phyloP scores from a whole-genome alignment of 1,140 invertebrate species.

The Aphidius gifuensis region DNA sequence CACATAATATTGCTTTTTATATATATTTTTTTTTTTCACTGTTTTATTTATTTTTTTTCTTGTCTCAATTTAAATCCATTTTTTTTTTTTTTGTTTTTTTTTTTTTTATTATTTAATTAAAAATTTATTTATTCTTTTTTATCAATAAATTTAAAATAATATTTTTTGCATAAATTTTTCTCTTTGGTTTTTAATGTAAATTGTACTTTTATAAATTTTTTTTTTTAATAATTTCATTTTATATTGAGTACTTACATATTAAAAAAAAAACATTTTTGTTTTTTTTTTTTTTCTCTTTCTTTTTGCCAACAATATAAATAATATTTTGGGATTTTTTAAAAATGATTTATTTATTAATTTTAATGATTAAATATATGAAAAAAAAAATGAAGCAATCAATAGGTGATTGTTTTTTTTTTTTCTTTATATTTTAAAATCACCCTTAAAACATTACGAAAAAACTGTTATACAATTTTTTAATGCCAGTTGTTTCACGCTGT shows the following conservation, averaged over 20 bases:
- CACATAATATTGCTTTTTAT: neutral
- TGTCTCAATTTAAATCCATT: neutral
- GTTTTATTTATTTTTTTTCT: neutral
- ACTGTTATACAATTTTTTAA: constrained; percentile 80
- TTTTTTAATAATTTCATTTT: no score
- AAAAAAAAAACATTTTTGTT: no score
- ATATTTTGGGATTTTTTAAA: neutral
- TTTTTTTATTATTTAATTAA: neutral
- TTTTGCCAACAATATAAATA: no score
- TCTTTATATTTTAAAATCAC: constrained; percentile 21
- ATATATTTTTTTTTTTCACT: constrained; percentile 12
- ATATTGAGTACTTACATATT: no score
- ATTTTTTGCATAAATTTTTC: no score
- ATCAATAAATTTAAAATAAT: neutral
- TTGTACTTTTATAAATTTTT: no score
- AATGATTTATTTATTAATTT: neutral
- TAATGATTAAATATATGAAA: constrained; percentile 5
- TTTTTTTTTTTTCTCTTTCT: no score
- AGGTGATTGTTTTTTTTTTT: constrained; percentile 12
- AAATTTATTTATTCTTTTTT: no score
- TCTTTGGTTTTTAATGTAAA: no score
- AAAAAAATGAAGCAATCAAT: constrained; percentile 10
- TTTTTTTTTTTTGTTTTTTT: constrained; percentile 3
- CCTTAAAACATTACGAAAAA: constrained; percentile 82
- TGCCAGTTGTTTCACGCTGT: constrained; percentile 75